Conservation (phyloP, 2,797 vertebrate species). For the Megalops cyprinoides region DNA sequence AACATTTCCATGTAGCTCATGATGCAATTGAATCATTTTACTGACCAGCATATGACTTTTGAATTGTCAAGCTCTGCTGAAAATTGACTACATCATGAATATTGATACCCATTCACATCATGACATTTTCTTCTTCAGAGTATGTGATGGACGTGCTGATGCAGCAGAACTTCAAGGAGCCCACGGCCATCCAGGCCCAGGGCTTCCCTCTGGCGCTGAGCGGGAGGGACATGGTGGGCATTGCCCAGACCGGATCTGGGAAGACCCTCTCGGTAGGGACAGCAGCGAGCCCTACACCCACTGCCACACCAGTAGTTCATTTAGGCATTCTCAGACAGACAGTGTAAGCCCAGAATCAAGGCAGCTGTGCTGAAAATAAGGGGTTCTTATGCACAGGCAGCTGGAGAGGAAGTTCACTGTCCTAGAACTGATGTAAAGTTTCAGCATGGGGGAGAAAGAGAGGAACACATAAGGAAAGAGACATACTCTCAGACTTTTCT, state of each 20-base stretch:
- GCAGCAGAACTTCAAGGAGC: constrained; percentile 94
- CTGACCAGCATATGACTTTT: no score
- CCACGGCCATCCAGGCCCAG: constrained; percentile 95
- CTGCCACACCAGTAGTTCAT: no score
- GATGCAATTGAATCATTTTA: no score
- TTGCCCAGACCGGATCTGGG: constrained; percentile 96
- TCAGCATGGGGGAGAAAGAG: not conserved
- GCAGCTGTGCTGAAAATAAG: no score
- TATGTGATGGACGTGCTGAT: constrained; percentile 93
- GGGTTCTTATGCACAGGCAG: not conserved
- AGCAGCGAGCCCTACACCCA: not conserved
- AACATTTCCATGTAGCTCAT: no score
- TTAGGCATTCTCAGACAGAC: no score
- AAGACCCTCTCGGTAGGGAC: constrained; percentile 91
- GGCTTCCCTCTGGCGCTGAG: constrained; percentile 93
- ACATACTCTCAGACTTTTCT: not conserved
- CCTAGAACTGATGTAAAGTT: not conserved
- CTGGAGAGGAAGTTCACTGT: no score
- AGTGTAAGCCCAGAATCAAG: no score
- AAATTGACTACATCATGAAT: not conserved
- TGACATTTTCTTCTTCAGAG: constrained; percentile 68
- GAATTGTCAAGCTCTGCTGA: no score
- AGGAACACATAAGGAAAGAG: not conserved
- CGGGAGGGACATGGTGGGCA: constrained; percentile 96
- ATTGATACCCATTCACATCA: not conserved